Conservation (phyloP, 2,113 vertebrate genomes). For the Girardinichthys multiradiatus region DNA sequence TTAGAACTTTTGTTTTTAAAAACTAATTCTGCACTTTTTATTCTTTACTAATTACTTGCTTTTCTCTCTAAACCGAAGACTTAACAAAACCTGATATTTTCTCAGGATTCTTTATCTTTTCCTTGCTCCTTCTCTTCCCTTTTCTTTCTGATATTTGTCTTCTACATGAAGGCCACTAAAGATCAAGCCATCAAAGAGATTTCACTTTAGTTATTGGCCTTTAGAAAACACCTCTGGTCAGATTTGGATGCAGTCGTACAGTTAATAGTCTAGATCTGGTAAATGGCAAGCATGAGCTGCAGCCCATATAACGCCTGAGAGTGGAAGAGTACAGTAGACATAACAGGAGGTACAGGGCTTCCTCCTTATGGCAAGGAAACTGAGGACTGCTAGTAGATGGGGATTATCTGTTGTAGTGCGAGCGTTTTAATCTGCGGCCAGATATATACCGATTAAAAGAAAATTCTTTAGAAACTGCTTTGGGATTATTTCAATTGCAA, state of each 20-base stretch:
- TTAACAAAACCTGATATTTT: conserved; percentile 1
- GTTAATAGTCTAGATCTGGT: conserved; percentile 76
- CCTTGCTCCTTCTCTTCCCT: conserved; percentile 12
- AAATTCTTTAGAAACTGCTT: too few species aligned
- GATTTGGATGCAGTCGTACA: conserved; percentile 63
- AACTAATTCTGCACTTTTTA: too few species aligned
- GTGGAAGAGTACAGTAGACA: conserved; percentile 64
- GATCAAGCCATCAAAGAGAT: conserved; percentile 74
- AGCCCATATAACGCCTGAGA: conserved; percentile 62
- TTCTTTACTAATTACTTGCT: too few species aligned
- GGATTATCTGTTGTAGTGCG: conserved; percentile 63
- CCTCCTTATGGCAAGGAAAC: conserved; percentile 67
- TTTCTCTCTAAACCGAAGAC: too few species aligned
- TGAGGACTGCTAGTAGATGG: conserved; percentile 54
- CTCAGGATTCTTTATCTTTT: conserved; percentile 11
- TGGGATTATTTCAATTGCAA: too few species aligned
- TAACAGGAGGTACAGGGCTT: conserved; percentile 66
- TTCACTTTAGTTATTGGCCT: conserved; percentile 77
- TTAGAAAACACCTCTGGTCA: conserved; percentile 68
- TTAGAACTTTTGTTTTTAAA: too few species aligned
- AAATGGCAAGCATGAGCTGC: conserved; percentile 69
- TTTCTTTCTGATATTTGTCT: conserved; percentile 58
- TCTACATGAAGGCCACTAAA: conserved; percentile 73
- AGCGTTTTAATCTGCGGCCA: conserved; percentile 24
- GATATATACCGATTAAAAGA: too few species aligned